Evolutionary conservation across 2,113 vertebrate genomes (phyloP).

Genomic region (Osmerus eperlanus): DNA sequence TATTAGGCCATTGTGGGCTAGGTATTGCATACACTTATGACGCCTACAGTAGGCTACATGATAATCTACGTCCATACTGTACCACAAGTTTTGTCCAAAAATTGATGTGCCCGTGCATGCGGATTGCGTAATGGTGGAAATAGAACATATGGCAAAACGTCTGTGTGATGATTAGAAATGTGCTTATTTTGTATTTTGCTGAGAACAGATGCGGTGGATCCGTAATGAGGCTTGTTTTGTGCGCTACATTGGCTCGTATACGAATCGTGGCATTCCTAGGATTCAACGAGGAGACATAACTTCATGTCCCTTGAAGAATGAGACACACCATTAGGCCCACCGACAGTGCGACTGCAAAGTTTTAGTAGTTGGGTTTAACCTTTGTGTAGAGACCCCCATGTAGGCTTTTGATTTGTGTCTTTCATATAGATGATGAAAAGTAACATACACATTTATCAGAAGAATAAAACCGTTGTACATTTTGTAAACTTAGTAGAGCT

Average conservation of each 20-base stretch:
- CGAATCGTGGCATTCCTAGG: neutral
- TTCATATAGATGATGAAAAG: neutral
- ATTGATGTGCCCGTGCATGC: no score
- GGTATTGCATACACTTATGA: no score
- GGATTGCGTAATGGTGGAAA: conserved; percentile 12
- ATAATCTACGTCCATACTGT: no score
- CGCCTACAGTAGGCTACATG: no score
- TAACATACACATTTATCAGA: neutral
- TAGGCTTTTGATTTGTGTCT: neutral
- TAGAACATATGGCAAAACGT: neutral
- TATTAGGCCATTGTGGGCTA: no score
- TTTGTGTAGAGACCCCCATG: no score
- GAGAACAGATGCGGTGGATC: neutral
- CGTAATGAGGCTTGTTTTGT: neutral
- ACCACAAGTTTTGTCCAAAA: no score
- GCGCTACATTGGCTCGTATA: neutral
- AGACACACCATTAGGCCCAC: no score
- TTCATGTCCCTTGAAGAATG: no score
- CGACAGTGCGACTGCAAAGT: no score
- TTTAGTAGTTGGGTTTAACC: no score
- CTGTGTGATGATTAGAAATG: neutral
- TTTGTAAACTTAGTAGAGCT: neutral
- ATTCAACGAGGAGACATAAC: neutral
- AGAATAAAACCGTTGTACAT: neutral
- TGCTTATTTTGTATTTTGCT: neutral